Evolutionary conservation across 2,113 vertebrate species (phyloP).

Genomic region (Dromaius novaehollandiae): DNA sequence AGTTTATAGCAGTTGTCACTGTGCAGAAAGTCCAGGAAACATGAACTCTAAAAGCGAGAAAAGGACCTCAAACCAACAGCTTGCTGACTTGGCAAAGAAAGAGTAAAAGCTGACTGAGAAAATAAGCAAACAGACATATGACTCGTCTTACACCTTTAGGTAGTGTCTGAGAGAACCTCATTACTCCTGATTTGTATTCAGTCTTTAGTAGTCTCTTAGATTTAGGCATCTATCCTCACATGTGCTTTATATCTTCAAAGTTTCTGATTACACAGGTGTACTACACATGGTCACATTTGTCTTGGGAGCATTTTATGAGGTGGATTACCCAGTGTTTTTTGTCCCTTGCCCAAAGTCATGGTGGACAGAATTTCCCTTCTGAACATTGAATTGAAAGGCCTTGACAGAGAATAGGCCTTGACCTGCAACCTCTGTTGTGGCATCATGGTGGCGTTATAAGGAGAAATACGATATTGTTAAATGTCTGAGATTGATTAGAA

Average conservation of each 20-base stretch:
- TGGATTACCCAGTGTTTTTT: rapidly evolving
- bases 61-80: neutral
- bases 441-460: conserved; percentile 19
- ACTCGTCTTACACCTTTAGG: neutral
- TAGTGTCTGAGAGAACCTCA: neutral
- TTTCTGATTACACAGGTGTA: rapidly evolving
- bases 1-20: neutral
- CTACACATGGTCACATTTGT: rapidly evolving
- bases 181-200: neutral
- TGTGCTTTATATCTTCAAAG: neutral
- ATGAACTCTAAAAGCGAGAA: neutral
- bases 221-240: neutral
- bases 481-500: conserved; percentile 37
- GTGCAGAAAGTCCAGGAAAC: neutral
- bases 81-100: neutral
- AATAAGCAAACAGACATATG: neutral
- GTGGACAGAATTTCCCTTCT: neutral
- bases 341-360: neutral
- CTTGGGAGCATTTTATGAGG: neutral
- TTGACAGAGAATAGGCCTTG: neutral
- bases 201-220: neutral
- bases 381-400: neutral
- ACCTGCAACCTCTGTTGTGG: neutral
- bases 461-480: neutral
- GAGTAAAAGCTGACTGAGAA: neutral